Percentiles rank a stretch among this genome's conserved stretches.
These are phyloP conservation scores for Notarius lentiginosus DNA, from an alignment of 2,113 vertebrate genomes.

Conservation along the genomic window DNA sequence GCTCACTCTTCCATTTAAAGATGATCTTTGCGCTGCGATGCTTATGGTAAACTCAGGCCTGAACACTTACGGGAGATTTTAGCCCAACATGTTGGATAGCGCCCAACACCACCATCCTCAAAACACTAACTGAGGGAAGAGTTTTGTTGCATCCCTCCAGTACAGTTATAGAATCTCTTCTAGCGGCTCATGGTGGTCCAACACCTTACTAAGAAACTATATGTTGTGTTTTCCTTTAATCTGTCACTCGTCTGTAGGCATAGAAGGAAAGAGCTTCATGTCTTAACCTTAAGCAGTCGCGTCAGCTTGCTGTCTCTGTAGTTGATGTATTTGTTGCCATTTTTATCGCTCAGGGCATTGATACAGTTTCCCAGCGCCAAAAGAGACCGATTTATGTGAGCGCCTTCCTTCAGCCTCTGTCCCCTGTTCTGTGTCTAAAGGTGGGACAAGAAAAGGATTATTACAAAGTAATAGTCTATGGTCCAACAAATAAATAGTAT, in stretches of 20 bases:
- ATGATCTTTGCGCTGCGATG: no score
- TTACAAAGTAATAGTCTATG: not conserved
- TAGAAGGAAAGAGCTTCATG: rapidly evolving
- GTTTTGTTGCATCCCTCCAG: not conserved
- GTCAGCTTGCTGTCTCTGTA: slow-evolving; percentile 94
- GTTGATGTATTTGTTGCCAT: slow-evolving; percentile 84
- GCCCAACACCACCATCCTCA: not conserved
- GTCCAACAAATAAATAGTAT: not conserved
- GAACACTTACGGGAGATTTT: not conserved
- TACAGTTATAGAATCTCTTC: not conserved
- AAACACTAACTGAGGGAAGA: not conserved
- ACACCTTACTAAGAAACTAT: not conserved
- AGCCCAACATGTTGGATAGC: not conserved
- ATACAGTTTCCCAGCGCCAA: slow-evolving; percentile 94
- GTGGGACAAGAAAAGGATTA: slow-evolving; percentile 5
- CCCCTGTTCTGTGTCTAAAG: slow-evolving; percentile 87
- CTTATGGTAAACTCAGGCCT: no score
- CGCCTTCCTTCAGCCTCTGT: slow-evolving; percentile 89
- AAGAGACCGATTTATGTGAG: slow-evolving; percentile 91
- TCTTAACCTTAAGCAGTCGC: slow-evolving; percentile 84
- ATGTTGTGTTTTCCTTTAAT: not conserved
- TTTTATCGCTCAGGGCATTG: slow-evolving; percentile 84
- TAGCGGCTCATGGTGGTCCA: not conserved
- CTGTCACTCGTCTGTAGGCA: not conserved
- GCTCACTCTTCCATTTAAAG: no score